phyloP scores from a whole-genome alignment of 2,888 invertebrate genomes.

The Halocaridina rubra region DNA sequence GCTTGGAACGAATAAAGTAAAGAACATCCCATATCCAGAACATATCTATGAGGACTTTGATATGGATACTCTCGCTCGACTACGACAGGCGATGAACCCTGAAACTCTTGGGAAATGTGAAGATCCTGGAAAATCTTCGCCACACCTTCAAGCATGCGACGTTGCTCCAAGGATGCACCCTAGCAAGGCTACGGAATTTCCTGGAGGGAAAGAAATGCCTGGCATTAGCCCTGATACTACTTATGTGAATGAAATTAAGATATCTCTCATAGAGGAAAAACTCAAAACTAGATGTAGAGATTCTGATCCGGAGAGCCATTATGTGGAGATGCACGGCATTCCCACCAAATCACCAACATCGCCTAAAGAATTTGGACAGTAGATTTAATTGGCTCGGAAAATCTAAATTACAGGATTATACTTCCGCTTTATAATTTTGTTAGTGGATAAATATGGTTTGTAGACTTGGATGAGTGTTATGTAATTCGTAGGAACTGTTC shows the following conservation, averaged over 20 bases:
- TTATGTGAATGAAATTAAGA: neutral
- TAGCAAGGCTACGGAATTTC: neutral
- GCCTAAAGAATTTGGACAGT: too few species aligned
- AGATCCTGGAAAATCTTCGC: neutral
- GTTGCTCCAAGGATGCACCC: neutral
- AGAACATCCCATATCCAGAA: neutral
- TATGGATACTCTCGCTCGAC: constrained; percentile 18
- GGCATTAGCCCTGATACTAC: neutral
- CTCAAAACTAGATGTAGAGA: neutral
- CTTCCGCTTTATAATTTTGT: too few species aligned
- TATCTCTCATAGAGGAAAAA: constrained; percentile 18
- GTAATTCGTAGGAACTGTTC: too few species aligned
- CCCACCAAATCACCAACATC: too few species aligned
- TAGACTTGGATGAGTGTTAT: too few species aligned
- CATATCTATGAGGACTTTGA: constrained; percentile 32
- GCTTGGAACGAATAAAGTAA: neutral
- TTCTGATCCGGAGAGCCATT: constrained; percentile 8
- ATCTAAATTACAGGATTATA: too few species aligned
- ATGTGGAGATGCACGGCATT: constrained; percentile 47
- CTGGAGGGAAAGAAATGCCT: neutral
- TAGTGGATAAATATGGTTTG: too few species aligned
- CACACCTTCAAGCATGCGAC: neutral
- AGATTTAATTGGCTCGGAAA: too few species aligned
- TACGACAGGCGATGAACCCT: constrained; percentile 16
- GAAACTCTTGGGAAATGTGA: neutral